Base-by-base conservation (phyloP, 2,113 vertebrate genomes). In the Erythrocercus mccallii region DNA sequence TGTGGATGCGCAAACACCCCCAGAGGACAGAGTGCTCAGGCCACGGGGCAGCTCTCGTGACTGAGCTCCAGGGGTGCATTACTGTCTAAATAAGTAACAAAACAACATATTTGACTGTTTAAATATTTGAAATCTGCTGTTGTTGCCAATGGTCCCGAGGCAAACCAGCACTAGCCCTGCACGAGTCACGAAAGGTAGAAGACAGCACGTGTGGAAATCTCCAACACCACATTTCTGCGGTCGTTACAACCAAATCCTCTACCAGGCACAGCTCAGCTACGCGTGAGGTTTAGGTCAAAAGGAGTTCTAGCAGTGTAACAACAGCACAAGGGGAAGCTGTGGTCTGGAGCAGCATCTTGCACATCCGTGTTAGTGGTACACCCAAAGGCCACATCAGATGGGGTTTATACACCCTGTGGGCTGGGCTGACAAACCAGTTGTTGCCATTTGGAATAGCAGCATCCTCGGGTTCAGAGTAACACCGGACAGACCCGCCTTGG, bases 401-500 rank as follows among this genome's bases (percentile, higher is more conserved):
- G 0, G 8, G 25, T 33, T 79, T 66, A 5, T 13, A 13, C 0
- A 17, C 31, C 7, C 38, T 12, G 21, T 6, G 73, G 56, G 11
- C 37, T 4, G 10, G n/a, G 18, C 28, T 30, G 44, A 54, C 25
- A 33, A 35, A n/a, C 16, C 30, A 42, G 6, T 5, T 1, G 0
- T 0, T 35, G 50, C 27, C 31, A 9, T 65, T 9, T 54, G 69
- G 58, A 42, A 20, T 0, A 28, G 20, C 2, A 30, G 45, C 11
- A 57, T 11, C 33, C 31, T 44, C 45, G 15, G 45, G 45, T 9
- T 27, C 42, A 11, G 25, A 42, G 33, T 0, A 2, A 4, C 10
- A 17, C 20, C 0, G 8, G 57, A 17, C 19, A 20, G 21, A 17
- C 3, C 11, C 15, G 53, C 6, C 16, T 4, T 0, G 1, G 5